Evolutionary conservation across 2,888 invertebrate species (phyloP).

Genomic region (Orthosia incerta): DNA sequence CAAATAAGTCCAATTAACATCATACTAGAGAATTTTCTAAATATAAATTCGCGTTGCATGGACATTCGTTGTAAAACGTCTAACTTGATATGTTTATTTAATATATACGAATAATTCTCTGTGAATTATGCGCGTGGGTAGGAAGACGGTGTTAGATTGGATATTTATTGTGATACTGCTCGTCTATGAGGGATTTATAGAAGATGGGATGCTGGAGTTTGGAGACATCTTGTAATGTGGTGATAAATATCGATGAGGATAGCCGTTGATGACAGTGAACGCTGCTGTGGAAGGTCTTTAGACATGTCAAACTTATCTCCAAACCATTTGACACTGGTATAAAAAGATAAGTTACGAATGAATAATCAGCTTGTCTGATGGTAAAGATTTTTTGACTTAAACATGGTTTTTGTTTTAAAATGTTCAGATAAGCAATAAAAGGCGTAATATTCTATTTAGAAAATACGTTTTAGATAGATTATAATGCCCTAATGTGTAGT

Average conservation of each 20-base stretch:
- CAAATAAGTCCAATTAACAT: slow-evolving; percentile 75
- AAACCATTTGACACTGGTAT: slow-evolving; percentile 41
- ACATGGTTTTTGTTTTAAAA: slow-evolving; percentile 46
- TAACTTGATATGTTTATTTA: slow-evolving; percentile 88
- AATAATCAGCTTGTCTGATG: slow-evolving; percentile 47
- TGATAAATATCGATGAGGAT: slow-evolving; percentile 63
- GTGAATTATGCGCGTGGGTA: slow-evolving; percentile 88
- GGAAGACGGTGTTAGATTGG: slow-evolving; percentile 88
- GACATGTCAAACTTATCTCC: slow-evolving; percentile 43
- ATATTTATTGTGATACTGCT: slow-evolving; percentile 87
- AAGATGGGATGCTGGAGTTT: slow-evolving; percentile 65
- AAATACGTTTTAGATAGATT: neutral
- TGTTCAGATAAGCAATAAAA: slow-evolving; percentile 23
- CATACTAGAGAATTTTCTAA: slow-evolving; percentile 75
- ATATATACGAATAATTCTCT: slow-evolving; percentile 88
- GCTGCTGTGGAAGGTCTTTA: slow-evolving; percentile 59
- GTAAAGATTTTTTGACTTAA: slow-evolving; percentile 41
- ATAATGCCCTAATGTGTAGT: neutral
- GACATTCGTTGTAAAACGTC: slow-evolving; percentile 85
- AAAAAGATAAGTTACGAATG: slow-evolving; percentile 51
- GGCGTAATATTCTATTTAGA: slow-evolving; percentile 5
- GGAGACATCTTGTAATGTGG: slow-evolving; percentile 61
- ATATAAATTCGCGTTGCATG: slow-evolving; percentile 84
- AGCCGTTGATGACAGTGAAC: slow-evolving; percentile 58
- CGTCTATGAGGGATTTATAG: slow-evolving; percentile 87